Conservation (phyloP, 2,888 invertebrate genomes). For the Falcaria lacertinaria region DNA sequence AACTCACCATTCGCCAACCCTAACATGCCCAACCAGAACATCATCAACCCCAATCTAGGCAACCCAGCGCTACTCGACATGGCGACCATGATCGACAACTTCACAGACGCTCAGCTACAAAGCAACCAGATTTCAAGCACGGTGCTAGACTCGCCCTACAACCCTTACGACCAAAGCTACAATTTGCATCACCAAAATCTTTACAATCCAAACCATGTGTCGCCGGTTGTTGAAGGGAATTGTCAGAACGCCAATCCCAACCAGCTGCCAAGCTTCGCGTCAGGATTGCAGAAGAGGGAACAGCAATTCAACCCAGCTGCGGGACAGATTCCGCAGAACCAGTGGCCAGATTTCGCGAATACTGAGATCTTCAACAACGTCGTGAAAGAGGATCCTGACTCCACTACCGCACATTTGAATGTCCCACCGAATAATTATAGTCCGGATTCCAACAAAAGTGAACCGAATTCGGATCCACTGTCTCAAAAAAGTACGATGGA, state of each 20-base stretch:
- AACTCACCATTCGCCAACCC: conserved; percentile 72
- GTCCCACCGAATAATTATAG: conserved; percentile 71
- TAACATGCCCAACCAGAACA: conserved; percentile 61
- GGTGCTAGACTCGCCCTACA: conserved; percentile 85
- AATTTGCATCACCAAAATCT: conserved; percentile 83
- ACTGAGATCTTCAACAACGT: conserved; percentile 72
- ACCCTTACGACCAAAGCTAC: conserved; percentile 81
- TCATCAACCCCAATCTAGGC: conserved; percentile 71
- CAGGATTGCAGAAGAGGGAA: conserved; percentile 65
- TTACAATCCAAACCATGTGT: conserved; percentile 77
- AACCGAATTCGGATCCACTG: conserved; percentile 58
- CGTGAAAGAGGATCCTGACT: conserved; percentile 87
- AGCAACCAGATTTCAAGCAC: conserved; percentile 93
- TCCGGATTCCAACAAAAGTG: conserved; percentile 75
- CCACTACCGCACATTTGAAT: conserved; percentile 82
- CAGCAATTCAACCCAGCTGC: conserved; percentile 37
- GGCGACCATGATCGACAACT: conserved; percentile 88
- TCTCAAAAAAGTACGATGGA: conserved; percentile 47
- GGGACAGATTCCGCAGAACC: conserved; percentile 47
- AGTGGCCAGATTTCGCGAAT: conserved; percentile 70
- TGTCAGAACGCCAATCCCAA: conserved; percentile 62
- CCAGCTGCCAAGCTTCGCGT: conserved; percentile 66
- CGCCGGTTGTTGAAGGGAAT: conserved; percentile 72
- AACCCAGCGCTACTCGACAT: conserved; percentile 84
- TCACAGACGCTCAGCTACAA: conserved; percentile 88